phyloP scores from a whole-genome alignment of 2,797 vertebrate genomes.

The Emydoidea blandingii region DNA sequence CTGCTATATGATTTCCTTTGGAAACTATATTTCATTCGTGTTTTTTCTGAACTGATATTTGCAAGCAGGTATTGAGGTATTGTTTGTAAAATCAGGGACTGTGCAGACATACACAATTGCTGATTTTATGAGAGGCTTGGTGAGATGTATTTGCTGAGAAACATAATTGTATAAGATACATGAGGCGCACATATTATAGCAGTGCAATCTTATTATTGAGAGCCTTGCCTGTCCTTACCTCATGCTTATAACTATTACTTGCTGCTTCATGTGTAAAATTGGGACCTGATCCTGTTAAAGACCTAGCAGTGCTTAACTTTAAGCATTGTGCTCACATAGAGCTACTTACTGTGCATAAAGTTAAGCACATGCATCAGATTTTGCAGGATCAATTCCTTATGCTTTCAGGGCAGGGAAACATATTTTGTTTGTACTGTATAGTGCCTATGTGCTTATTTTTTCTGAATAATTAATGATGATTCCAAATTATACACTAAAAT shows the following conservation, averaged over 20 bases:
- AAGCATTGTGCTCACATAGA: background rate
- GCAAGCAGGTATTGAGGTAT: constrained; percentile 1
- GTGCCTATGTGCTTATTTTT: constrained; percentile 17
- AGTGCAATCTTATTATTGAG: background rate
- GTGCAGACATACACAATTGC: background rate
- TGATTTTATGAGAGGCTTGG: background rate
- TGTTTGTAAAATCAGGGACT: constrained; percentile 37
- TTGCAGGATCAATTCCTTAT: background rate
- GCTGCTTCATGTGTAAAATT: background rate
- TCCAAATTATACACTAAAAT: constrained; percentile 40
- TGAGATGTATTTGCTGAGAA: background rate
- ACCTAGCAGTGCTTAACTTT: background rate
- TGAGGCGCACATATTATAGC: background rate
- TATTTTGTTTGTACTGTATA: constrained; percentile 43
- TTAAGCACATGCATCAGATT: background rate
- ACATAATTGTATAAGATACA: background rate
- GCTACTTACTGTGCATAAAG: constrained; percentile 40
- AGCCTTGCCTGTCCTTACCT: background rate
- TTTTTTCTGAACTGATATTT: constrained; percentile 21
- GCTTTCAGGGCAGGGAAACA: constrained; percentile 30
- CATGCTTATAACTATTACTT: constrained; percentile 1
- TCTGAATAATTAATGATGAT: constrained; percentile 30
- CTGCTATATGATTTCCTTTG: constrained; percentile 29
- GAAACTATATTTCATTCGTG: background rate
- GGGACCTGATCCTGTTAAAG: constrained; percentile 6